phyloP scores from a whole-genome alignment of 2,113 vertebrate genomes.

The Pollimyrus isidori region DNA sequence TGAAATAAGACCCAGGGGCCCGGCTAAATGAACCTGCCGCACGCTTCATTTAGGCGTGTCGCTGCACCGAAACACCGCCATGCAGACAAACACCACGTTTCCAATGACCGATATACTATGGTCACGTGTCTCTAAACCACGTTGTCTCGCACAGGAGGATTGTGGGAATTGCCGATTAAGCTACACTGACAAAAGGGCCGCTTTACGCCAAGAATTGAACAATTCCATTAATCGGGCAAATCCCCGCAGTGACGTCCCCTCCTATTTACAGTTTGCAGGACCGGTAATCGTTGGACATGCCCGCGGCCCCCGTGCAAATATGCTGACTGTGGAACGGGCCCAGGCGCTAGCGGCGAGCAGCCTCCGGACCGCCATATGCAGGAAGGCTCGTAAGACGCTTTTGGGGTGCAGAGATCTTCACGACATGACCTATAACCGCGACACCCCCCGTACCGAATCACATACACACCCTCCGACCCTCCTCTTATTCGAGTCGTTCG shows the following conservation, averaged over 20 bases:
- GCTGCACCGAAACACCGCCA: not conserved
- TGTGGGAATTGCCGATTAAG: conserved; percentile 18
- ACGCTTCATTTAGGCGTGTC: not conserved
- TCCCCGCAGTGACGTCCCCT: not conserved
- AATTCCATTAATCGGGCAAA: not conserved
- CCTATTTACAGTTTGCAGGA: not conserved
- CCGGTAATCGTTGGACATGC: not conserved
- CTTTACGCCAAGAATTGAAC: not conserved
- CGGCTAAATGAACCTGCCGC: not conserved
- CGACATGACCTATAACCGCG: not conserved
- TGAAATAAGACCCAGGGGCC: not conserved
- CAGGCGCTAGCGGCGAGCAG: not conserved
- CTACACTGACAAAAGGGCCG: not conserved
- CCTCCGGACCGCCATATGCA: not conserved
- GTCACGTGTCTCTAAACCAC: conserved; percentile 30
- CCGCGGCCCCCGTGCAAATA: not conserved
- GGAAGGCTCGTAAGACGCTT: not conserved
- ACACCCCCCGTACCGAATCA: not conserved
- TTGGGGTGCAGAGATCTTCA: not conserved
- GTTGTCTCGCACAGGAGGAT: conserved; percentile 24
- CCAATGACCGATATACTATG: not conserved
- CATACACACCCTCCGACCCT: not conserved
- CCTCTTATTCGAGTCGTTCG: not conserved
- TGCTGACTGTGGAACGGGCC: not conserved
- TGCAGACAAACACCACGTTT: not conserved